Evolutionary conservation across 2,797 vertebrate genomes (phyloP).

Genomic region (Alcedo atthis): DNA sequence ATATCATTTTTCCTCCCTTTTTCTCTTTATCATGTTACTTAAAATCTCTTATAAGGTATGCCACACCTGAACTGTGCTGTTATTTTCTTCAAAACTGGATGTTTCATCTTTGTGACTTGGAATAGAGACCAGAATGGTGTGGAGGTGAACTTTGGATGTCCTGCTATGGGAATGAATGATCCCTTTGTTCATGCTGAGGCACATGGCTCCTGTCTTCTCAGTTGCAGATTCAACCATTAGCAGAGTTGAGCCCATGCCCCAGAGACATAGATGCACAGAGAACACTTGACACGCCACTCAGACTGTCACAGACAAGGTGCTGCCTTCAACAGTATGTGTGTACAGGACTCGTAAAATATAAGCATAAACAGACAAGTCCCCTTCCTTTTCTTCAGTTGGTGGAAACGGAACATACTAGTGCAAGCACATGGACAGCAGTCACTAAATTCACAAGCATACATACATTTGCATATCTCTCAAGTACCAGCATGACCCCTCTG

Average conservation of each 20-base stretch:
- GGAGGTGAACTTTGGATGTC: neutral
- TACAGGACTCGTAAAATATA: neutral
- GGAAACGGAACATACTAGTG: neutral
- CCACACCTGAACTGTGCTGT: neutral
- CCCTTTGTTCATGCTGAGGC: neutral
- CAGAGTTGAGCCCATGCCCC: accelerated
- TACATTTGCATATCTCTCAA: neutral
- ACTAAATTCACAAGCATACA: neutral
- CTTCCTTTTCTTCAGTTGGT: neutral
- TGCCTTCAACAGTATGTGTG: neutral
- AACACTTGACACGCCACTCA: neutral
- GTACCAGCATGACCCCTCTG: neutral
- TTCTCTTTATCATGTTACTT: neutral
- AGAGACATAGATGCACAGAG: neutral
- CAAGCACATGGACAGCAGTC: accelerated
- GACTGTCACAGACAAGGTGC: neutral
- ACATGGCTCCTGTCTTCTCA: neutral
- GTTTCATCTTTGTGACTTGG: neutral
- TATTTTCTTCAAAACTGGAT: neutral
- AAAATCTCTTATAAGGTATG: neutral
- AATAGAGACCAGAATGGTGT: neutral
- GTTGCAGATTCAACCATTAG: neutral
- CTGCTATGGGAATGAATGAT: neutral
- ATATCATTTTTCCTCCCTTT: neutral
- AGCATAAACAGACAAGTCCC: neutral